Evolutionary conservation across 2,113 vertebrate species (phyloP).

Genomic region (Ranitomeya imitator): DNA sequence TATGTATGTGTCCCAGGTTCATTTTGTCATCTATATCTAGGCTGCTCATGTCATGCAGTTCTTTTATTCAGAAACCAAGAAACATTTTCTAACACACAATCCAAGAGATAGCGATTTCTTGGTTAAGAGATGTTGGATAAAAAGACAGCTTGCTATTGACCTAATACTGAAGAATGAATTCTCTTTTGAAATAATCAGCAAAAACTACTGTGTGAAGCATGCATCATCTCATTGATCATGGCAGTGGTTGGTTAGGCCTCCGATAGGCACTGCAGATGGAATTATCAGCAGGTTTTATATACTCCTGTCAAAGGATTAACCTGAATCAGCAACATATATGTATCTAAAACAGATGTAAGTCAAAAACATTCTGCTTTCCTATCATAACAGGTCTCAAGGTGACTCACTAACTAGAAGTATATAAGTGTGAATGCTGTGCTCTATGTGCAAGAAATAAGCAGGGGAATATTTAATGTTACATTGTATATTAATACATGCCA

Average conservation of each 20-base stretch:
- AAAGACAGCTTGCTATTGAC: not conserved
- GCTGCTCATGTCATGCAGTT: not conserved
- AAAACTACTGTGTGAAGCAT: not conserved
- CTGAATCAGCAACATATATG: conserved; percentile 22
- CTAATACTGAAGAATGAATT: conserved; percentile 9
- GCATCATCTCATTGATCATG: conserved; percentile 16
- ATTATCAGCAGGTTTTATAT: conserved; percentile 13
- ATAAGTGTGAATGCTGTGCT: not conserved
- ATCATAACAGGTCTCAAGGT: conserved; percentile 3
- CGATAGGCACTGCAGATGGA: conserved; percentile 20
- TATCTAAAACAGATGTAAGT: conserved; percentile 12
- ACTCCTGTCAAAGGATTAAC: conserved; percentile 5
- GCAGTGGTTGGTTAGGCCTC: conserved; percentile 6
- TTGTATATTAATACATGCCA: not conserved
- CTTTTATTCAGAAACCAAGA: not conserved
- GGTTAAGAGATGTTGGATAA: not conserved
- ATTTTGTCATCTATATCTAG: not conserved
- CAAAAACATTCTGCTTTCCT: conserved; percentile 13
- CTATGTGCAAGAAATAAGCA: not conserved
- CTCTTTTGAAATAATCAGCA: conserved; percentile 7
- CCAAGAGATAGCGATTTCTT: not conserved
- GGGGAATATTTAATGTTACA: not conserved
- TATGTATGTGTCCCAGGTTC: not conserved
- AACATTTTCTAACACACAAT: not conserved
- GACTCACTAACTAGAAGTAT: not conserved